A percentile compares a stretch with the other conserved stretches of the same genome.
phyloP scores from a whole-genome alignment of 2,888 invertebrate species.

The Lasioglossum zephyrum region DNA sequence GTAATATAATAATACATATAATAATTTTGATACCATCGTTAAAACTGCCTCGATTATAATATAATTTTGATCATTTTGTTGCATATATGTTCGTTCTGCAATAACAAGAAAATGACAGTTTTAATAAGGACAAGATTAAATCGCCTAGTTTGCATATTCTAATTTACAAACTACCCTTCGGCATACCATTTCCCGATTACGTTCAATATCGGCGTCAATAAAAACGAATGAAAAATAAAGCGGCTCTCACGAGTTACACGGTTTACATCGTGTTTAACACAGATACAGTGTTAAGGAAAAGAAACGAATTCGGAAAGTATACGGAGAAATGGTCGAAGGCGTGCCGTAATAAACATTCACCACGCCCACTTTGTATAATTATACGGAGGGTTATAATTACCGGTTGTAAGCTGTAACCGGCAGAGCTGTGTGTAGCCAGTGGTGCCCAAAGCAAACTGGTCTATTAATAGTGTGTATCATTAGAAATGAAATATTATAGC shows the following conservation, averaged over 20 bases:
- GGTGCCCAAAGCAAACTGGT: constrained; percentile 56
- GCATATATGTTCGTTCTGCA: neutral
- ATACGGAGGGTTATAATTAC: constrained; percentile 71
- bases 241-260: neutral
- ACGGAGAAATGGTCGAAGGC: constrained; percentile 50
- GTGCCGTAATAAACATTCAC: constrained; percentile 66
- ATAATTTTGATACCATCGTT: neutral
- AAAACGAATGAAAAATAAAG: constrained; percentile 14
- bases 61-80: neutral
- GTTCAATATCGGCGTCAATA: neutral
- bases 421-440: constrained; percentile 40
- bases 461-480: constrained; percentile 38
- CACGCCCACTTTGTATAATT: constrained; percentile 77
- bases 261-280: constrained; percentile 13
- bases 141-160: neutral
- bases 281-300: constrained; percentile 54
- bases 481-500: constrained; percentile 58
- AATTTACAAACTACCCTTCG: neutral
- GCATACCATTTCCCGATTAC: neutral
- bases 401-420: constrained; percentile 63
- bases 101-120: neutral
- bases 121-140: neutral
- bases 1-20: neutral
- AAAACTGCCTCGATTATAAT: neutral
- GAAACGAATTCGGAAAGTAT: constrained; percentile 55